Evolutionary conservation across 2,888 invertebrate genomes (phyloP).

Genomic region (Conchocele bisecta): DNA sequence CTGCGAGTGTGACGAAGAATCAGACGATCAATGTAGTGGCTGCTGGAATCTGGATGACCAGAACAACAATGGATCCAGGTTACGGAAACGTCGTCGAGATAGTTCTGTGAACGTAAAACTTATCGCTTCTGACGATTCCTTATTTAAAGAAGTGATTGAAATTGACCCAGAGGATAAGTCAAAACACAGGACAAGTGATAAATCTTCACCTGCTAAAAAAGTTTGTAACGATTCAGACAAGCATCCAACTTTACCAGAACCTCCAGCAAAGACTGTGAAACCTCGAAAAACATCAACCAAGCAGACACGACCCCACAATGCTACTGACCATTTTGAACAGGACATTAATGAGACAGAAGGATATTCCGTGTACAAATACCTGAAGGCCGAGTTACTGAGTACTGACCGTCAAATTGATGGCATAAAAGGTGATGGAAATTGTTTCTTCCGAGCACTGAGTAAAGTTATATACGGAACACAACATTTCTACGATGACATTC

Average conservation of each 20-base stretch:
- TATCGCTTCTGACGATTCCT: constrained; percentile 2
- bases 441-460: constrained; percentile 75
- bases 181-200: background rate
- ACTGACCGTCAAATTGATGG: constrained; percentile 69
- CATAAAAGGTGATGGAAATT: constrained; percentile 76
- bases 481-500: constrained; percentile 67
- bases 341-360: constrained; percentile 55
- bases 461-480: constrained; percentile 73
- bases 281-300: background rate
- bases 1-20: background rate
- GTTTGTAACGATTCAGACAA: background rate
- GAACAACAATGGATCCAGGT: constrained; percentile 13
- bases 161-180: constrained; percentile 4
- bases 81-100: constrained; percentile 1
- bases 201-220: background rate
- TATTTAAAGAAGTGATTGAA: constrained; percentile 2
- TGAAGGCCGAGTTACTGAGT: constrained; percentile 56
- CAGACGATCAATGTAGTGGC: background rate
- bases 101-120: background rate
- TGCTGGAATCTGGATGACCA: background rate
- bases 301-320: background rate
- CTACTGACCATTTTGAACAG: constrained; percentile 29
- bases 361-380: constrained; percentile 62
- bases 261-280: background rate
- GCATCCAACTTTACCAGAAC: background rate